A percentile compares a stretch with the other conserved stretches of the same genome.
These are phyloP conservation scores for Rhyacichthys aspro DNA, from an alignment of 2,797 vertebrate genomes.

Conservation along the genomic window DNA sequence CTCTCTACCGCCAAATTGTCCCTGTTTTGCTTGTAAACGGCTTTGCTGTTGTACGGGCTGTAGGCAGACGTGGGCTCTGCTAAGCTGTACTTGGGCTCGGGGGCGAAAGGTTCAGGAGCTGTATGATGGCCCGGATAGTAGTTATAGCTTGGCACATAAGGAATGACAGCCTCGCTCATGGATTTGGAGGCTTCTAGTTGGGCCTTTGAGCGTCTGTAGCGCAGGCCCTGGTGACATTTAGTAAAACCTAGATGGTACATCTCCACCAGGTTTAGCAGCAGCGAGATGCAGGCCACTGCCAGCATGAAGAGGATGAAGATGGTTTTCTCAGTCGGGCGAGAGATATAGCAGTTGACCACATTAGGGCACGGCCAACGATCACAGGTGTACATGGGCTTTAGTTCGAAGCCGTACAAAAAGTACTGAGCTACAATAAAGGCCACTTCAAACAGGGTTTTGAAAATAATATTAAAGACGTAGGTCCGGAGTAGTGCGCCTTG, in stretches of 20 bases:
- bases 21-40: conserved; percentile 82
- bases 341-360: conserved; percentile 90
- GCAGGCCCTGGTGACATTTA: conserved; percentile 80
- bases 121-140: conserved; percentile 70
- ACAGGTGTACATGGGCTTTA: conserved; percentile 89
- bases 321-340: conserved; percentile 89
- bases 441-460: conserved; percentile 90
- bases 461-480: conserved; percentile 86
- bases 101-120: conserved; percentile 60
- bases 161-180: conserved; percentile 60
- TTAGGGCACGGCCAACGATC: conserved; percentile 88
- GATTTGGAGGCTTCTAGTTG: conserved; percentile 38
- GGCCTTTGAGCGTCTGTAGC: conserved; percentile 60
- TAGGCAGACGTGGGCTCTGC: conserved; percentile 69
- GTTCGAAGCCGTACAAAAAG: conserved; percentile 86
- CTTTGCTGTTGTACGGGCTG: conserved; percentile 77
- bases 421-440: conserved; percentile 90
- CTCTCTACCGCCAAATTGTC: conserved; percentile 85
- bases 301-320: conserved; percentile 92
- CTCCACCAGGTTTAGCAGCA: conserved; percentile 90
- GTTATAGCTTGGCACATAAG: conserved; percentile 75
- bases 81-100: conserved; percentile 73
- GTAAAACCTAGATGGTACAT: conserved; percentile 88
- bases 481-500: conserved; percentile 85
- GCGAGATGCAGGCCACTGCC: conserved; percentile 84